Conservation (phyloP, 2,888 invertebrate genomes). For the Limnephilus marmoratus region DNA sequence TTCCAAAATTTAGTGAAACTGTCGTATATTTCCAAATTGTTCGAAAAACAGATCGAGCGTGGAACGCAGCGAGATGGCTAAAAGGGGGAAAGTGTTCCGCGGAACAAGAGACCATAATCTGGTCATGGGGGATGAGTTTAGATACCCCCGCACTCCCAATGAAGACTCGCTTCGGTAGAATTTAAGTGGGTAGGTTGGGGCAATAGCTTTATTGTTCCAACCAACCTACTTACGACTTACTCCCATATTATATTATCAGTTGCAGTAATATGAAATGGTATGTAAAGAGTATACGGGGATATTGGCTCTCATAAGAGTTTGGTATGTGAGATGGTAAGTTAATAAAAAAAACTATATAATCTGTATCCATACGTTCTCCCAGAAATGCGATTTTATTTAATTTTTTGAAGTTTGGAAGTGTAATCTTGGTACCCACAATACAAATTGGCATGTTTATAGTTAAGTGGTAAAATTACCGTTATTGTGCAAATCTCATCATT, state of each 20-base stretch:
- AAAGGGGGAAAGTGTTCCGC: background rate
- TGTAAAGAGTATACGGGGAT: background rate
- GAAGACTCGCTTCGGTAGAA: background rate
- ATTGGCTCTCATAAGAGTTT: background rate
- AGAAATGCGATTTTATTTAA: too few species aligned
- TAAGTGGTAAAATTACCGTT: too few species aligned
- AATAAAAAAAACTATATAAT: too few species aligned
- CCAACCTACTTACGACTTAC: background rate
- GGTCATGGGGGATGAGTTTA: background rate
- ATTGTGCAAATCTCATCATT: too few species aligned
- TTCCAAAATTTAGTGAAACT: background rate
- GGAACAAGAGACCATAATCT: constrained; percentile 24
- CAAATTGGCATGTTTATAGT: too few species aligned
- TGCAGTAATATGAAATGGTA: background rate
- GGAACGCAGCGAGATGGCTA: background rate
- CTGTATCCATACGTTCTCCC: too few species aligned
- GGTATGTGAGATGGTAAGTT: too few species aligned
- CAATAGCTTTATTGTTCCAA: constrained; percentile 10
- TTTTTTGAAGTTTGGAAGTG: too few species aligned
- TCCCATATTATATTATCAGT: background rate
- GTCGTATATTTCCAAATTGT: background rate
- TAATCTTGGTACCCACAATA: too few species aligned
- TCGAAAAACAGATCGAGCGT: background rate
- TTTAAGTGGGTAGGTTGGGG: background rate
- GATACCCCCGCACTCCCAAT: background rate